Conservation (phyloP, 2,888 invertebrate species). For the Drosophila austrosaltans region DNA sequence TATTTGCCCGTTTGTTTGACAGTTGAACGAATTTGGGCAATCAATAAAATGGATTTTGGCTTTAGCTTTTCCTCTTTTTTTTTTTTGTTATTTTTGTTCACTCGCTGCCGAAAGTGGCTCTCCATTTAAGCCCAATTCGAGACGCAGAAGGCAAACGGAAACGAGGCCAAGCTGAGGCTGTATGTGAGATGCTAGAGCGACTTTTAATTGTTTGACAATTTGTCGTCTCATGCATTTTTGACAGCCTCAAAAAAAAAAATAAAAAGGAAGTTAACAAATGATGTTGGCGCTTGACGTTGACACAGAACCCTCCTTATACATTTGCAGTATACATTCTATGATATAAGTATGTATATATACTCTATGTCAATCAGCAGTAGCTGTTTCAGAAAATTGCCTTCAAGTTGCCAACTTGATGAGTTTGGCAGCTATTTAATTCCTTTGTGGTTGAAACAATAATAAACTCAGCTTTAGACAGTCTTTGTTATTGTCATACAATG, state of each 20-base stretch:
- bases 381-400: not conserved
- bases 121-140: constrained; percentile 43
- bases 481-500: constrained; percentile 73
- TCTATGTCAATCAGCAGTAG: not conserved
- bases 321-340: not conserved
- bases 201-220: constrained; percentile 70
- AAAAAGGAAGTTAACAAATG: constrained; percentile 34
- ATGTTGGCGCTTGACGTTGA: constrained; percentile 24
- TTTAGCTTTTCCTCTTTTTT: constrained; percentile 22
- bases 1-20: constrained; percentile 61
- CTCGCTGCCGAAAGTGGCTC: constrained; percentile 26
- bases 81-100: not conserved
- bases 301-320: not conserved
- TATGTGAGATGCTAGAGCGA: constrained; percentile 18
- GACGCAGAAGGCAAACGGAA: constrained; percentile 8
- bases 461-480: constrained; percentile 49
- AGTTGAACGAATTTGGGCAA: constrained; percentile 60
- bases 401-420: constrained; percentile 51
- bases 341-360: not conserved
- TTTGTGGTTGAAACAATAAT: constrained; percentile 73
- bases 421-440: constrained; percentile 70
- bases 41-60: constrained; percentile 66
- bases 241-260: constrained; percentile 20
- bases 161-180: constrained; percentile 3
- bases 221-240: constrained; percentile 51